These are phyloP conservation scores for Emydura subglobosa DNA, from an alignment of 2,113 vertebrate genomes.

Conservation along the genomic window DNA sequence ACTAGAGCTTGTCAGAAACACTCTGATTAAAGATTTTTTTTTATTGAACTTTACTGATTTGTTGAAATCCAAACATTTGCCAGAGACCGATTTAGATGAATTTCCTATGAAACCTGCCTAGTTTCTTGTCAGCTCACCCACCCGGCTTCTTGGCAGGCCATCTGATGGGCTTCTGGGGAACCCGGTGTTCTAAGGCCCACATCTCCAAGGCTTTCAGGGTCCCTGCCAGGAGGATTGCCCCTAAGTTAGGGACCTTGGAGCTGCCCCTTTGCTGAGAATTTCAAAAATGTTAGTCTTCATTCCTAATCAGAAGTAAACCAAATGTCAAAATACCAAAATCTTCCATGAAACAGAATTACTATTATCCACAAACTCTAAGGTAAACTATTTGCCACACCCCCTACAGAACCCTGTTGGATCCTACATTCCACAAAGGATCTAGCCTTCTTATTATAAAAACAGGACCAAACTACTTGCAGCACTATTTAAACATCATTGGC, in stretches of 20 bases:
- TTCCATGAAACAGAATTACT: background rate
- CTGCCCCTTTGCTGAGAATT: background rate
- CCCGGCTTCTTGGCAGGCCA: background rate
- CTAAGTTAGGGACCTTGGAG: background rate
- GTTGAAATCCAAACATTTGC: background rate
- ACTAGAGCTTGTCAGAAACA: background rate
- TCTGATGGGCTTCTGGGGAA: background rate
- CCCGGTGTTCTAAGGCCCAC: background rate
- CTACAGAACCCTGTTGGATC: background rate
- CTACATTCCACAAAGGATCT: background rate
- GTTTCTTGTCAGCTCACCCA: background rate
- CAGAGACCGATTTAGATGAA: background rate
- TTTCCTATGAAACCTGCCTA: background rate
- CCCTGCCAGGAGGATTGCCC: background rate
- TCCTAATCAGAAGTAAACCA: background rate
- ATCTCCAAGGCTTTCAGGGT: background rate
- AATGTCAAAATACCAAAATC: background rate
- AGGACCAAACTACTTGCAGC: background rate
- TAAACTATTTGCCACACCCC: background rate
- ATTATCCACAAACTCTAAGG: background rate
- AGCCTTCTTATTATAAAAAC: accelerated
- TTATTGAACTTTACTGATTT: background rate
- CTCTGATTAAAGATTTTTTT: background rate
- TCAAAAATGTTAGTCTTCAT: background rate
- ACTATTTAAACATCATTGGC: accelerated